Evolutionary conservation across 2,113 vertebrate species (phyloP), one percentile per base, ranked within the genome.

Genomic region (Alligator sinensis): DNA sequence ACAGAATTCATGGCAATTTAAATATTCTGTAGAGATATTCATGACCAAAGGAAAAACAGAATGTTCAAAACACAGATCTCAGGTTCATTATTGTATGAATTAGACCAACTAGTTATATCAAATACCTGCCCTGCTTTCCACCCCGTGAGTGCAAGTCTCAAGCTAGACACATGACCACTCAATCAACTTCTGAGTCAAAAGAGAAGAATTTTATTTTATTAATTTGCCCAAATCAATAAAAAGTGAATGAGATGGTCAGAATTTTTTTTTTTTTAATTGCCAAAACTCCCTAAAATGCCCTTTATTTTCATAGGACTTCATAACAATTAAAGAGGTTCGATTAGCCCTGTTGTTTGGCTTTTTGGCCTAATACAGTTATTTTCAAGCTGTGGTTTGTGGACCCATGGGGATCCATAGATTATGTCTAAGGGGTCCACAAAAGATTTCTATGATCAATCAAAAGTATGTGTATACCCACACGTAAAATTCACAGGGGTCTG

Each of bases 121-220:
- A 47, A 47, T 92, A 77, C 58, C 83, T 84, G 79, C 54, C 89
- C 22, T 13, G 16, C 47, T 90, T 94, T 95, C 61, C 28, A 58
- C 68, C 62, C 27, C 60, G 27, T 18, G 90, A 72, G 11, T 85
- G 77, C 25, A 25, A 61, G 22, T 38, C 60, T 59, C 34, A 38
- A 34, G 19, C 22, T 34, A 27, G 30, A 61, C 9, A 85, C 58
- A 27, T 57, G 77, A 94, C 90, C 94, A 75, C 30, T 54, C 87
- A 77, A 90, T 83, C 60, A 83, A 74, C 82, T 96, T 92, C n/a
- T 68, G 28, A 74, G 30, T 94, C 58, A 74, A 76, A 15, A 78
- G 57, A 15, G 30, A 92, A 24, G n/a, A 2, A 5, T 86, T 80
- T 84, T 80, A 76, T 24, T 79, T 82, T 70, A 63, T 77, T 90